A percentile compares a stretch with the other conserved stretches of the same genome.
Conservation (phyloP, 2,888 invertebrate species). For the Proisotoma minuta region DNA sequence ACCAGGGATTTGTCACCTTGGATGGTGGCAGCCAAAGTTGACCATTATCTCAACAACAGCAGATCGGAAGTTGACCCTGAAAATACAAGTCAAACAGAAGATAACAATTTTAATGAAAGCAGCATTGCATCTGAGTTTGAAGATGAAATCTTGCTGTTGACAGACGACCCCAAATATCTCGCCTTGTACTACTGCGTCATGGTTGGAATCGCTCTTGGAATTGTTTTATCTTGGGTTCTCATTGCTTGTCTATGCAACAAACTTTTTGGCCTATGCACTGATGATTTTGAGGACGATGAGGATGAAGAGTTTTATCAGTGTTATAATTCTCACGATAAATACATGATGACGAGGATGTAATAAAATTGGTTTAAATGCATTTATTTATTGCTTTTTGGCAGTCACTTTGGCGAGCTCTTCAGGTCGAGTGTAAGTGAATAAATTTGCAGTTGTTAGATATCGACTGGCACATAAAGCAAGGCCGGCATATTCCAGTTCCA, state of each 20-base stretch:
- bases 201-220: background rate
- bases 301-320: background rate
- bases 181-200: background rate
- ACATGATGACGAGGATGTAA: constrained; percentile 3
- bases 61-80: background rate
- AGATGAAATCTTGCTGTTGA: background rate
- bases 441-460: background rate
- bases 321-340: constrained; percentile 1
- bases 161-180: background rate
- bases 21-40: background rate
- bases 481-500: background rate
- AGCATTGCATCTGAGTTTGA: background rate
- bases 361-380: background rate
- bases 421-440: background rate
- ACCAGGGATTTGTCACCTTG: constrained; percentile 2
- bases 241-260: background rate
- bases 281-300: background rate
- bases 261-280: background rate
- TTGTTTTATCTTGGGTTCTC: background rate
- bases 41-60: background rate
- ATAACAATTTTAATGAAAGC: background rate
- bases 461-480: background rate
- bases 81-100: background rate
- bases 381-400: background rate
- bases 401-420: background rate